These are phyloP conservation scores for Agapostemon virescens DNA, from an alignment of 2,888 invertebrate genomes.

Conservation along the genomic window DNA sequence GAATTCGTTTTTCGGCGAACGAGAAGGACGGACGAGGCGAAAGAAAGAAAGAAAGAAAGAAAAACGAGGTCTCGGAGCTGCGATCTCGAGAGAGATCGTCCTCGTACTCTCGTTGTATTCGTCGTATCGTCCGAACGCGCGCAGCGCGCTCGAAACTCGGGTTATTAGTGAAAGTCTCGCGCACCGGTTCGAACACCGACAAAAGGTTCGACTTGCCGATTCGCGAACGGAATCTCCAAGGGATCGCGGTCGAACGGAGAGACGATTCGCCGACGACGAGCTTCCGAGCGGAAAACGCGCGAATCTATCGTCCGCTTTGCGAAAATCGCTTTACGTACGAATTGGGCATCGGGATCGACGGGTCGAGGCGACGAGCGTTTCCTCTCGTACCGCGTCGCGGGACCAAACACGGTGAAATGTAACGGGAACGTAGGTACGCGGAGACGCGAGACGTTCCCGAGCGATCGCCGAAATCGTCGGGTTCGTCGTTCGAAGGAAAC, in stretches of 20 bases:
- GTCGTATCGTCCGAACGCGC: conserved; percentile 40
- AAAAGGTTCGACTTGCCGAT: conserved; percentile 22
- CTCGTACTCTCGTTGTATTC: too few relatives aligned
- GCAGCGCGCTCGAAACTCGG: conserved; percentile 43
- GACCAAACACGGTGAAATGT: not conserved
- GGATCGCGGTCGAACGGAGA: not conserved
- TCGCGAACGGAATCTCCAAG: not conserved
- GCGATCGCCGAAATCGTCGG: too few relatives aligned
- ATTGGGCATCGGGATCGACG: too few relatives aligned
- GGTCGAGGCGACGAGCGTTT: not conserved
- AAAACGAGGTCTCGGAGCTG: not conserved
- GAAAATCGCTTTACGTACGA: not conserved
- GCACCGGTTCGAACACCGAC: conserved; percentile 27
- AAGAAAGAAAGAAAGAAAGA: not conserved
- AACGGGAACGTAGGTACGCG: too few relatives aligned
- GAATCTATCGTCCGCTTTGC: not conserved
- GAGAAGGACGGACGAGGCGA: not conserved
- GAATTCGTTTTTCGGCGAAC: not conserved
- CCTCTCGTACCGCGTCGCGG: not conserved
- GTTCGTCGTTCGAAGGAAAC: too few relatives aligned
- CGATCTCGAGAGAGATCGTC: conserved; percentile 35
- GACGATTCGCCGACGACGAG: not conserved
- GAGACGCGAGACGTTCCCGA: too few relatives aligned
- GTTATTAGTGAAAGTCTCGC: conserved; percentile 64
- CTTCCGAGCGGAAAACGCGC: not conserved